phyloP scores from a whole-genome alignment of 53 echinoderm and acorn worm species.

The Stichopus horrens region DNA sequence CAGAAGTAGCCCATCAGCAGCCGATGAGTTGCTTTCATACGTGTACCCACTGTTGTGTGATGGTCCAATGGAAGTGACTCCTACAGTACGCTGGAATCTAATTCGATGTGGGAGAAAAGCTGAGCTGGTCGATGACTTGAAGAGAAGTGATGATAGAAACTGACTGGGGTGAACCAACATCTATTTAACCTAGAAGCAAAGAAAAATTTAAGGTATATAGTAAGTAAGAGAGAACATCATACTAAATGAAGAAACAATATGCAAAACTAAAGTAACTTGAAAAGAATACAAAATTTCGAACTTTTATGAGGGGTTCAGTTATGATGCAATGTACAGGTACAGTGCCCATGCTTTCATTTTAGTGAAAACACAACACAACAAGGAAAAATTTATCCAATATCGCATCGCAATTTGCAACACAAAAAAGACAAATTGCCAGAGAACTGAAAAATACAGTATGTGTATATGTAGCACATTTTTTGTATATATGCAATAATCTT shows the following conservation, averaged over 20 bases:
- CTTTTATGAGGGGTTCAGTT: neutral
- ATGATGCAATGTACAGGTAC: neutral
- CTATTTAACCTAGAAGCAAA: conserved; percentile 4
- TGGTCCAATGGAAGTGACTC: neutral
- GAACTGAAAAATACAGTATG: too few relatives aligned
- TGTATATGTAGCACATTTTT: too few relatives aligned
- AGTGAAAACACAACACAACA: neutral
- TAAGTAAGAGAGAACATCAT: neutral
- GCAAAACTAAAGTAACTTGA: neutral
- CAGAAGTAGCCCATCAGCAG: neutral
- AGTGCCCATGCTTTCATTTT: neutral
- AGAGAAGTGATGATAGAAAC: neutral
- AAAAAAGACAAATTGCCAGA: too few relatives aligned
- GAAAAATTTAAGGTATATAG: neutral
- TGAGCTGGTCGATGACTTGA: conserved; percentile 28
- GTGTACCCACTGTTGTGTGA: neutral
- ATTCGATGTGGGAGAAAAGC: neutral
- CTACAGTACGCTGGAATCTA: neutral
- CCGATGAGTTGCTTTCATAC: neutral
- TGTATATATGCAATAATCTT: too few relatives aligned
- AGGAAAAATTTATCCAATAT: neutral
- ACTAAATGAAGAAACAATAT: neutral
- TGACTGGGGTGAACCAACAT: conserved; percentile 32
- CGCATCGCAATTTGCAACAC: neutral
- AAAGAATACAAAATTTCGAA: neutral